Conservation (phyloP, 2,888 invertebrate genomes). For the Pseudanteris insignis region DNA sequence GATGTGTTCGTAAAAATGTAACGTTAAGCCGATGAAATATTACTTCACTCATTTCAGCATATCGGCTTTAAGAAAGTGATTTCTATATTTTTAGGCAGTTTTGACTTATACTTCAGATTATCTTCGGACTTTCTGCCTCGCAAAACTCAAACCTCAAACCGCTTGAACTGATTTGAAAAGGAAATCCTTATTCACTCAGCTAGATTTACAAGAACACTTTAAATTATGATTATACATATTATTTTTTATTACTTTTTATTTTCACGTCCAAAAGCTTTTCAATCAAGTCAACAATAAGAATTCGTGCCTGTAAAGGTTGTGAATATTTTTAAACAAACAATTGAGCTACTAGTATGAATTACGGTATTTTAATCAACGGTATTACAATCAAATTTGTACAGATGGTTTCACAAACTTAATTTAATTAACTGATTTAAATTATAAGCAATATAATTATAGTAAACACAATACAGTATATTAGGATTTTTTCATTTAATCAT, state of each 20-base stretch:
- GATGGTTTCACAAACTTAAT: no score
- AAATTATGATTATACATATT: constrained; percentile 40
- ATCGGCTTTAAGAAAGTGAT: constrained; percentile 22
- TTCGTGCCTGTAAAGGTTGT: constrained; percentile 24
- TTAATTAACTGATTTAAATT: no score
- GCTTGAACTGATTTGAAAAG: constrained; percentile 42
- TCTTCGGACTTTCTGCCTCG: constrained; percentile 34
- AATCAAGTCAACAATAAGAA: constrained; percentile 22
- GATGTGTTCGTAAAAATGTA: neutral
- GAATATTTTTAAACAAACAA: no score
- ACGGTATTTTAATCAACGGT: neutral
- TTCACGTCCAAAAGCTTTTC: constrained; percentile 27
- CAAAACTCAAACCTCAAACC: constrained; percentile 33
- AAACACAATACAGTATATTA: no score
- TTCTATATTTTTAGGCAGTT: constrained; percentile 30
- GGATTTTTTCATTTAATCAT: no score
- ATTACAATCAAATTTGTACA: neutral
- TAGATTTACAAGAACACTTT: constrained; percentile 39
- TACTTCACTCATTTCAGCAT: constrained; percentile 9
- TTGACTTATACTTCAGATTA: constrained; percentile 36
- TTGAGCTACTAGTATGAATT: no score
- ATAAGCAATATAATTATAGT: no score
- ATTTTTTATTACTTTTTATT: constrained; percentile 8
- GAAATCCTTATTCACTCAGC: constrained; percentile 37
- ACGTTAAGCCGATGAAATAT: neutral